phyloP scores from a whole-genome alignment of 2,113 vertebrate species.

The Saimiri boliviensis region DNA sequence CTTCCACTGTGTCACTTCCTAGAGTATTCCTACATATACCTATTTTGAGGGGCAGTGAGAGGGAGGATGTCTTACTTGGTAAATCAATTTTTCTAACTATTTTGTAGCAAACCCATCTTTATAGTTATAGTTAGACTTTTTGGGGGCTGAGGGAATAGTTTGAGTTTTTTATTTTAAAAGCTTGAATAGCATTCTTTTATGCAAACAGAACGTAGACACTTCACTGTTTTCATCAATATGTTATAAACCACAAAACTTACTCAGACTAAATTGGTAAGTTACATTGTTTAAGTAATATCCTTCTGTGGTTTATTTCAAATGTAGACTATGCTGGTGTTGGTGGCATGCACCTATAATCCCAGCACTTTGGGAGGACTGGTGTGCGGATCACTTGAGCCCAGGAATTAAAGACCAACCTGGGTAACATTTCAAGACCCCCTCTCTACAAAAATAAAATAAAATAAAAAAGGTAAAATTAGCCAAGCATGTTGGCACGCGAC shows the following conservation, averaged over 20 bases:
- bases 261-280: not conserved
- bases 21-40: not conserved
- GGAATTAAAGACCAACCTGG: no score
- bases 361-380: no score
- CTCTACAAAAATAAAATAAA: no score
- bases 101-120: not conserved
- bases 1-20: not conserved
- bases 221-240: not conserved
- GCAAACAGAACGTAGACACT: not conserved
- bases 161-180: not conserved
- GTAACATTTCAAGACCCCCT: no score
- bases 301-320: constrained; percentile 22
- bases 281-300: not conserved
- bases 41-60: not conserved
- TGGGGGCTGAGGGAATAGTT: not conserved
- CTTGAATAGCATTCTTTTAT: not conserved
- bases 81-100: not conserved
- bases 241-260: not conserved
- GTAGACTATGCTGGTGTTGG: no score
- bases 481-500: no score
- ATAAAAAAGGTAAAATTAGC: no score
- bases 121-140: not conserved
- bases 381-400: no score
- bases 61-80: not conserved
- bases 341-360: no score